Evolutionary conservation across 2,888 invertebrate species (phyloP).

Genomic region (Serripes groenlandicus): DNA sequence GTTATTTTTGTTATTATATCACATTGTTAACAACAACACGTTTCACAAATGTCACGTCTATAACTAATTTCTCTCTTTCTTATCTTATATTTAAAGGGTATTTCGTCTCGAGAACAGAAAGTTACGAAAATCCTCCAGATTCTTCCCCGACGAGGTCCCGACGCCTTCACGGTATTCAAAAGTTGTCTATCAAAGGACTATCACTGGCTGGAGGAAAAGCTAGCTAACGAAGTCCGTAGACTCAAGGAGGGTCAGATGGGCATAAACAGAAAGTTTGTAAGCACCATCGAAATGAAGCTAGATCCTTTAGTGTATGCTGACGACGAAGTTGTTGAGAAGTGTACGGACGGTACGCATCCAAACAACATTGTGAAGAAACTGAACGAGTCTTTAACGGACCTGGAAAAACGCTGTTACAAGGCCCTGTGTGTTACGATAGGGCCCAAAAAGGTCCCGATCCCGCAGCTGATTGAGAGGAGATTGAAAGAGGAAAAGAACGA

Average conservation of each 20-base stretch:
- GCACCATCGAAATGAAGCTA: constrained; percentile 1
- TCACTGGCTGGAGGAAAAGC: constrained; percentile 40
- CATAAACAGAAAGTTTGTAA: constrained; percentile 3
- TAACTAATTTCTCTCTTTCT: not conserved
- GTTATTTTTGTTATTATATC: too few species aligned
- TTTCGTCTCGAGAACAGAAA: constrained; percentile 36
- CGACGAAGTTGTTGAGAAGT: not conserved
- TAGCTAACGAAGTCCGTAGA: constrained; percentile 17
- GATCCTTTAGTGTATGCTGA: constrained; percentile 10
- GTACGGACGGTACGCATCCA: constrained; percentile 2
- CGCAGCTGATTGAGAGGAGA: constrained; percentile 15
- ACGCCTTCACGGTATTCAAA: constrained; percentile 39
- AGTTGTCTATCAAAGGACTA: constrained; percentile 35
- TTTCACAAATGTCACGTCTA: too few species aligned
- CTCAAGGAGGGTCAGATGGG: constrained; percentile 13
- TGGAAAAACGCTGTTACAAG: constrained; percentile 16
- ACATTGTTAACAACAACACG: too few species aligned
- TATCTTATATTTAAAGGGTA: constrained; percentile 29
- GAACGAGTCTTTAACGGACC: not conserved
- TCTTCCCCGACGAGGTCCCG: constrained; percentile 48
- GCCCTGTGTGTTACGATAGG: not conserved
- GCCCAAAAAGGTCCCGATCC: constrained; percentile 9
- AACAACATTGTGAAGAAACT: constrained; percentile 16
- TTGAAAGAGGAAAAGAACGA: not conserved
- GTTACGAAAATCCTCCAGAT: constrained; percentile 43